phyloP scores from a whole-genome alignment of 2,888 invertebrate genomes.

The Sesamia inferens region DNA sequence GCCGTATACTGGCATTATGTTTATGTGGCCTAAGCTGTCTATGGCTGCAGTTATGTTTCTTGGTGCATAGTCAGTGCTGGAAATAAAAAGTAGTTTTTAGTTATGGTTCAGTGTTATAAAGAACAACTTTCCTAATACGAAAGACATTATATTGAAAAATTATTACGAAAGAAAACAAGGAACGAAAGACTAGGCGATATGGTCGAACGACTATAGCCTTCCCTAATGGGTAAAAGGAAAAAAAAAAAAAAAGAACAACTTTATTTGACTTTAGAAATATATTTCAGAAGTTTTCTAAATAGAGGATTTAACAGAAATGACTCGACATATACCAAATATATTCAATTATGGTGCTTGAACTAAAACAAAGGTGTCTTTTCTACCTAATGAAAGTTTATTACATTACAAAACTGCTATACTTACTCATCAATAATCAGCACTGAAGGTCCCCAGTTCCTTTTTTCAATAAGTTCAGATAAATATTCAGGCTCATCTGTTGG shows the following conservation, averaged over 20 bases:
- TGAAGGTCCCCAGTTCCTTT: constrained; percentile 98
- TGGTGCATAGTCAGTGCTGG: constrained; percentile 95
- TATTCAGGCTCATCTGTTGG: constrained; percentile 95
- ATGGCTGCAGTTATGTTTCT: constrained; percentile 96
- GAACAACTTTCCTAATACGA: neutral
- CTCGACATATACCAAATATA: too few relatives aligned
- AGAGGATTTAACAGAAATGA: neutral
- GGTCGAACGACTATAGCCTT: too few relatives aligned
- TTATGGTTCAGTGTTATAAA: neutral
- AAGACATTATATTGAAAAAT: too few relatives aligned
- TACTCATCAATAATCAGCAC: constrained; percentile 98
- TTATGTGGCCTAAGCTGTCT: constrained; percentile 94
- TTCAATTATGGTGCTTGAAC: neutral
- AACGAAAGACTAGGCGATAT: too few relatives aligned
- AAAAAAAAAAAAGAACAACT: neutral
- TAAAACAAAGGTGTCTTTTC: neutral
- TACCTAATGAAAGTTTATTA: neutral
- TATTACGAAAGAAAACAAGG: too few relatives aligned
- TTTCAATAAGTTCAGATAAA: constrained; percentile 94
- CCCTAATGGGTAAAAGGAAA: too few relatives aligned
- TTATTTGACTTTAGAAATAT: neutral
- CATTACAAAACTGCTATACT: constrained; percentile 75
- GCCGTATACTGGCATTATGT: constrained; percentile 98
- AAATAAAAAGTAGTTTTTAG: constrained; percentile 18
- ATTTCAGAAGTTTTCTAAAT: neutral